phyloP scores from a whole-genome alignment of 2,113 vertebrate genomes.

The Oceanites oceanicus region DNA sequence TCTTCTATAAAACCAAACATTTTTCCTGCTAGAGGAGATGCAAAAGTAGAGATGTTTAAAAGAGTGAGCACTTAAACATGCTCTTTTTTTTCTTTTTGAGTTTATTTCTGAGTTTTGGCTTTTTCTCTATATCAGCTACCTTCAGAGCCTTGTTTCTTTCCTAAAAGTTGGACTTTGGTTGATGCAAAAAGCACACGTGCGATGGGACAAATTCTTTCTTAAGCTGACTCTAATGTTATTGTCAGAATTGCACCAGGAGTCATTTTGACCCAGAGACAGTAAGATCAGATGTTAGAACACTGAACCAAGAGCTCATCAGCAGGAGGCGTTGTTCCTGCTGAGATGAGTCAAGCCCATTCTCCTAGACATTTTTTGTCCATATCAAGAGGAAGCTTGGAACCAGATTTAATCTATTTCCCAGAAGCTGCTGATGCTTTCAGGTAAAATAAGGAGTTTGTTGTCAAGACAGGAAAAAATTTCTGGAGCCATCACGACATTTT shows the following conservation, averaged over 20 bases:
- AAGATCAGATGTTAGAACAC: conserved; percentile 24
- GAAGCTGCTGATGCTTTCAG: background rate
- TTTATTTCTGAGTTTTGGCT: conserved; percentile 5
- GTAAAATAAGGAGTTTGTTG: background rate
- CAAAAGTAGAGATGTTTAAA: background rate
- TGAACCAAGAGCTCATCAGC: conserved; percentile 14
- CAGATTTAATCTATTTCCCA: conserved; percentile 24
- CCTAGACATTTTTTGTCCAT: background rate
- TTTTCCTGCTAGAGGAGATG: background rate
- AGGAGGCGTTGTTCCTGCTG: conserved; percentile 44
- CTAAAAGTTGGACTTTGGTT: background rate
- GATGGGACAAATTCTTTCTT: background rate
- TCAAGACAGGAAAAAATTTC: background rate
- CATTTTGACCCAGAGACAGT: background rate
- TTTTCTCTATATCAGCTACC: background rate
- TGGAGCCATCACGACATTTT: background rate
- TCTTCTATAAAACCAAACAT: background rate
- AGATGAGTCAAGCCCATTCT: background rate
- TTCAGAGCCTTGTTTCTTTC: background rate
- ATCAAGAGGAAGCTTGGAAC: conserved; percentile 13
- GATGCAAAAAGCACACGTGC: background rate
- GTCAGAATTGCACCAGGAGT: background rate
- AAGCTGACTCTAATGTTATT: background rate
- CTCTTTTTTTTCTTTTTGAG: background rate
- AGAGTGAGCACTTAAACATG: background rate